Percentiles rank a stretch among this genome's conserved stretches.
Conservation (phyloP, 2,888 invertebrate species). For the Erebia aethiops region DNA sequence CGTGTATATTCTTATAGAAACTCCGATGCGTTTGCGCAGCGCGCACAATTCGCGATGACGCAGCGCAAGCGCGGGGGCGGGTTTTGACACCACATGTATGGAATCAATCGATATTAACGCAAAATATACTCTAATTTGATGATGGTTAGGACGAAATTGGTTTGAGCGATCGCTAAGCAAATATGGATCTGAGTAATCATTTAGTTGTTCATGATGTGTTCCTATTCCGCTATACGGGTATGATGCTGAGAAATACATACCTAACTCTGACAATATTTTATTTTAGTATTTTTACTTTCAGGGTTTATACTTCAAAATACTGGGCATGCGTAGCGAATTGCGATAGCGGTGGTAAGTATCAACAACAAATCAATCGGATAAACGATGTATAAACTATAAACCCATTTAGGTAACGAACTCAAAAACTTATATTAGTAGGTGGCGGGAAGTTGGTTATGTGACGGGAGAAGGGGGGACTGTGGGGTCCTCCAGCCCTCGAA, state of each 20-base stretch:
- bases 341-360: no score
- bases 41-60: conserved; percentile 47
- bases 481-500: no score
- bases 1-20: not conserved
- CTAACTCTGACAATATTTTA: not conserved
- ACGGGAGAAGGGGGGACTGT: no score
- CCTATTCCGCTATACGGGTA: not conserved
- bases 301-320: no score
- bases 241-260: not conserved
- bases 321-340: no score
- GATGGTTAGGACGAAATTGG: not conserved
- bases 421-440: no score
- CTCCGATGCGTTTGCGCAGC: conserved; percentile 29
- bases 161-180: not conserved
- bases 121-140: not conserved
- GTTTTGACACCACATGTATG: conserved; percentile 53
- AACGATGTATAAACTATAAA: no score
- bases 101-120: conserved; percentile 42
- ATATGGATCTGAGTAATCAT: conserved; percentile 16
- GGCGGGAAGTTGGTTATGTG: no score
- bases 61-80: conserved; percentile 50
- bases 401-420: no score
- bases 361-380: no score
- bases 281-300: no score
- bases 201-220: not conserved